phyloP scores from a whole-genome alignment of 2,797 vertebrate genomes.

The Mico argentatus region DNA sequence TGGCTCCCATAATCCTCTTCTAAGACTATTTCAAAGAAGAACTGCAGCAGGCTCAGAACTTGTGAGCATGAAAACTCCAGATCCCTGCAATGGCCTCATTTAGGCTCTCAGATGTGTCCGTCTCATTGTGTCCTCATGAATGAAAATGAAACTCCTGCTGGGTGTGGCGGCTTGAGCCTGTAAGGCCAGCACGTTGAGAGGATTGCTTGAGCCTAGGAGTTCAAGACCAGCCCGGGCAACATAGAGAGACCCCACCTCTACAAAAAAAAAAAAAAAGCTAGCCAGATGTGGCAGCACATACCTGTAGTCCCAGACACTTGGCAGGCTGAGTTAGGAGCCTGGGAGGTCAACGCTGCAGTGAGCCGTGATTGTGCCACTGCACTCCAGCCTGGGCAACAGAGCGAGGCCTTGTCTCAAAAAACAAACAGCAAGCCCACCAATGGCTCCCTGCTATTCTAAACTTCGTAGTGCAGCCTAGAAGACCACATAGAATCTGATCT shows the following conservation, averaged over 20 bases:
- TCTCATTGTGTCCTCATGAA: neutral
- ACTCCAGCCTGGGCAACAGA: neutral
- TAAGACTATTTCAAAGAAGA: neutral
- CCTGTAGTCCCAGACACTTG: neutral
- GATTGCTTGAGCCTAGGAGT: neutral
- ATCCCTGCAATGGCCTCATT: neutral
- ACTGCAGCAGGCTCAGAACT: neutral
- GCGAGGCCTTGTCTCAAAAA: neutral
- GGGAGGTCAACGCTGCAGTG: neutral
- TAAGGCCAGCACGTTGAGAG: neutral
- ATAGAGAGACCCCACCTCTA: neutral
- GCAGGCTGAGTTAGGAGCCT: neutral
- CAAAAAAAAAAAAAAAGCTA: neutral
- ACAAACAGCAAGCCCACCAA: neutral
- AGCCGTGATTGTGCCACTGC: neutral
- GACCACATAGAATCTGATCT: neutral
- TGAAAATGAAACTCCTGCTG: neutral
- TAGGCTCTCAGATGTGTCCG: neutral
- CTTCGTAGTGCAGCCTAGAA: neutral
- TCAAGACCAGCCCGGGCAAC: neutral
- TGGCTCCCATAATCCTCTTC: neutral
- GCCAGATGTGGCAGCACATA: neutral
- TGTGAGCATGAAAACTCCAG: neutral
- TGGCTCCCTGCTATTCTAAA: neutral
- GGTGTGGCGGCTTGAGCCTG: neutral